Base-by-base conservation (phyloP, 2,888 invertebrate species). In the Dasypolia templi region DNA sequence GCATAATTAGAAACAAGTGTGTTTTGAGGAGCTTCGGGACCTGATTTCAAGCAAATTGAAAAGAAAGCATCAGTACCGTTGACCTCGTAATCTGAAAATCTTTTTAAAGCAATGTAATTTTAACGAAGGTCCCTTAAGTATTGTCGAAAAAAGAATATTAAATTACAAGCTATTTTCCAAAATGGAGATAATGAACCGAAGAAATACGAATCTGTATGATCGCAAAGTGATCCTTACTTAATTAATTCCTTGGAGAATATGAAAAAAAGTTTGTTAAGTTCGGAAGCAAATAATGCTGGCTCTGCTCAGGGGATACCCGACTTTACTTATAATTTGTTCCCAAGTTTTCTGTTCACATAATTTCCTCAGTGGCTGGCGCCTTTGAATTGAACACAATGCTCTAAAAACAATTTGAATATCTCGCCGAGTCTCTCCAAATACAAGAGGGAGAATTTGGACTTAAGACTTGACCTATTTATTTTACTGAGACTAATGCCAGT, bases 281-380 rank as follows among this genome's bases (percentile, higher is more conserved):
- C 85, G 86, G 86, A 88, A 91, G 90, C 88, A 91, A 92, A 91
- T 91, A 93, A 92, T 88, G 89, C 83, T 84, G 82, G 79, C 84
- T 71, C 86, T 88, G 89, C 86, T 89, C 82, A 75, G 88, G 71
- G 86, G 91, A 89, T 86, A 88, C 86, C 87, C 86, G 86, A 87
- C 84, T 88, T 88, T 87, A 89, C 89, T 91, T 86, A 84, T 93
- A 92, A 93, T 93, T 93, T 92, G 92, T 92, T 90, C 87, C 88
- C 89, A 90, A 93, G 92, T 91, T 92, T 89, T 89, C 88, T 89
- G 89, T 91, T 91, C 91, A 90, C 90, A 91, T 91, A 92, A 92
- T 91, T 93, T 93, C 86, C 80, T 85, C 84, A 88, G 86, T 85
- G 67, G 76, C 85, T 87, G 87, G 87, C 88, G 89, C 89, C 91